Percentiles rank a stretch among this genome's conserved stretches.
phyloP scores from a whole-genome alignment of 2,888 invertebrate genomes.

The Pachycephus smyrnensis region DNA sequence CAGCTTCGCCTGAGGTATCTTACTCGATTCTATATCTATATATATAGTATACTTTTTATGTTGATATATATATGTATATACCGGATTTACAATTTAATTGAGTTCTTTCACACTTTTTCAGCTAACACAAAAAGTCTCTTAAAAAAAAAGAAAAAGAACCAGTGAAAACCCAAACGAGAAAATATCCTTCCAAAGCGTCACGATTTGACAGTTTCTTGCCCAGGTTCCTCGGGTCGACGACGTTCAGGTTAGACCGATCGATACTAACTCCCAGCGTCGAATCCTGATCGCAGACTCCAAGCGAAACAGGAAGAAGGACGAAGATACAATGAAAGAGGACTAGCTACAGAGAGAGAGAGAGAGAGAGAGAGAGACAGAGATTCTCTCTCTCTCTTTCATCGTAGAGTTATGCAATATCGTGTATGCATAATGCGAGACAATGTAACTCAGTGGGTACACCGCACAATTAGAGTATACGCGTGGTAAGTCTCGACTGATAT shows the following conservation, averaged over 20 bases:
- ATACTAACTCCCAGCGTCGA: not conserved
- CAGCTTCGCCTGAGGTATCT: not conserved
- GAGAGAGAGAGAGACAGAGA: too few relatives aligned
- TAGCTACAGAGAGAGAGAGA: not conserved
- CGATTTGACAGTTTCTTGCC: not conserved
- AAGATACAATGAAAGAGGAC: not conserved
- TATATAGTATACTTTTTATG: not conserved
- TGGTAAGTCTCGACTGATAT: not conserved
- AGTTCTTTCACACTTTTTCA: not conserved
- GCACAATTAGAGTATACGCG: constrained; percentile 50
- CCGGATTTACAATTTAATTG: not conserved
- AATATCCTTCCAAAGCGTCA: not conserved
- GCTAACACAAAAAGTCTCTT: too few relatives aligned
- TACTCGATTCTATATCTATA: not conserved
- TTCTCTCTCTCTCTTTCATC: not conserved
- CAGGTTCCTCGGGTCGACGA: not conserved
- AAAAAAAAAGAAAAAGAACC: not conserved
- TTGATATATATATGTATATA: not conserved
- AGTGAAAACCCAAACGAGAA: not conserved
- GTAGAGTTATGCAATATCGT: constrained; percentile 30
- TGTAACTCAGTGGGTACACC: constrained; percentile 47
- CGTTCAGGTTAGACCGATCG: not conserved
- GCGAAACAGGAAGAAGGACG: not conserved
- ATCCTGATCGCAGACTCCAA: not conserved
- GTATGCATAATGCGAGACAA: constrained; percentile 46